phyloP scores from a whole-genome alignment of 2,113 vertebrate species.

The Zingel zingel region DNA sequence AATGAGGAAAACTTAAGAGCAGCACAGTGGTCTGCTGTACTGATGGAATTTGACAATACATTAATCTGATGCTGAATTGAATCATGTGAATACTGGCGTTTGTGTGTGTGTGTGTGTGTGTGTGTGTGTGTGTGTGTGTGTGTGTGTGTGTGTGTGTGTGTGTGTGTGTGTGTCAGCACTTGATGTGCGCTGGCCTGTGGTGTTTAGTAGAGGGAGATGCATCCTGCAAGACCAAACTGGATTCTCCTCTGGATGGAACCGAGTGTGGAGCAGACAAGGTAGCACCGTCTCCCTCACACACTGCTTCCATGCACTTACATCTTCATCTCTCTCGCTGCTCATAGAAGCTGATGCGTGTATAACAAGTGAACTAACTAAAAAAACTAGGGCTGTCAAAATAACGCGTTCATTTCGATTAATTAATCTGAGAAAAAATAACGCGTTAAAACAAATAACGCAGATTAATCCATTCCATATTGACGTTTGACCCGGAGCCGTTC shows the following conservation, averaged over 20 bases:
- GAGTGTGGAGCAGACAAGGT: slow-evolving; percentile 99
- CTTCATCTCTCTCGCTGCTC: background rate
- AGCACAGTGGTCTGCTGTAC: background rate
- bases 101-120: slow-evolving; percentile 16
- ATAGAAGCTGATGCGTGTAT: too few relatives aligned
- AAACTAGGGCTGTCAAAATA: too few relatives aligned
- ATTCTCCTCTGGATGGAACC: slow-evolving; percentile 97
- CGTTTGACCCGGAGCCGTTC: too few relatives aligned
- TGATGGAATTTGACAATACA: background rate
- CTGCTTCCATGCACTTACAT: background rate
- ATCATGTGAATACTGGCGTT: background rate
- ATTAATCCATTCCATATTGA: too few relatives aligned
- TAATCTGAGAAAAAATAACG: too few relatives aligned
- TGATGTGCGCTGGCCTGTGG: slow-evolving; percentile 91
- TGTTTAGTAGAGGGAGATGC: slow-evolving; percentile 95
- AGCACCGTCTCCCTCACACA: slow-evolving; percentile 38
- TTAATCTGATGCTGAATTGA: background rate
- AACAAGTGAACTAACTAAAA: too few relatives aligned
- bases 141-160: slow-evolving; percentile 26
- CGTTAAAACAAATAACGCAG: too few relatives aligned
- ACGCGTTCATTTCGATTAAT: too few relatives aligned
- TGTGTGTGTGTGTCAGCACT: slow-evolving; percentile 85
- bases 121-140: background rate
- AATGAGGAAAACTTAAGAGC: background rate
- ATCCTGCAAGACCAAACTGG: slow-evolving; percentile 96